Conservation (phyloP, 2,113 vertebrate species). For the Lipotes vexillifer region DNA sequence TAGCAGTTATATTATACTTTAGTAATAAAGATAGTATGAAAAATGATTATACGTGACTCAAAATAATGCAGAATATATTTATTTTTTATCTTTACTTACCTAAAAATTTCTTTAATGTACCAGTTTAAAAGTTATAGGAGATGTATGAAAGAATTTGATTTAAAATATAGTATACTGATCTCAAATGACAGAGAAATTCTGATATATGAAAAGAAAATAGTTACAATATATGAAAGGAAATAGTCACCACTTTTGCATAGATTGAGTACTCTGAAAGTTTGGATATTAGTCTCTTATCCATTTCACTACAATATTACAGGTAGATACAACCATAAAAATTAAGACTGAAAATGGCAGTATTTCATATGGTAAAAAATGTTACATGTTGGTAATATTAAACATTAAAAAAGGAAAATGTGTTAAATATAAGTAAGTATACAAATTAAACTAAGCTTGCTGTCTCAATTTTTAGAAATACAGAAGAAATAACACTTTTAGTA, state of each 20-base stretch:
- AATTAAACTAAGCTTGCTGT: not conserved
- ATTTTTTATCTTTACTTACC: not conserved
- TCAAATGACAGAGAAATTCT: not conserved
- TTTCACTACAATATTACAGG: not conserved
- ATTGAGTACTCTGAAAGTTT: not conserved
- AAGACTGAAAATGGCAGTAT: not conserved
- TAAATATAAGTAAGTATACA: not conserved
- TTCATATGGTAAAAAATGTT: not conserved
- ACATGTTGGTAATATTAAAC: not conserved
- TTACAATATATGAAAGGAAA: not conserved
- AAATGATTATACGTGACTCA: not conserved
- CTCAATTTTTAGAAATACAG: not conserved
- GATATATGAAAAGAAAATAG: not conserved
- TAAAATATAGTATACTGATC: not conserved
- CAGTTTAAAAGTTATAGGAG: not conserved
- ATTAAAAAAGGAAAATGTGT: not conserved
- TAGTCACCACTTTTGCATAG: not conserved
- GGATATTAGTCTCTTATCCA: not conserved
- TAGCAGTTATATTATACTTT: not conserved
- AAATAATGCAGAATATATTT: not conserved
- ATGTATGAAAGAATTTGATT: not conserved
- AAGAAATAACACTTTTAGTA: not conserved
- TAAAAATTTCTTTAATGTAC: not conserved
- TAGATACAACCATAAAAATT: not conserved
- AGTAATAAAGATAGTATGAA: not conserved